Conservation (phyloP, 2,888 invertebrate species). For the Xanthorhoe spadicearia region DNA sequence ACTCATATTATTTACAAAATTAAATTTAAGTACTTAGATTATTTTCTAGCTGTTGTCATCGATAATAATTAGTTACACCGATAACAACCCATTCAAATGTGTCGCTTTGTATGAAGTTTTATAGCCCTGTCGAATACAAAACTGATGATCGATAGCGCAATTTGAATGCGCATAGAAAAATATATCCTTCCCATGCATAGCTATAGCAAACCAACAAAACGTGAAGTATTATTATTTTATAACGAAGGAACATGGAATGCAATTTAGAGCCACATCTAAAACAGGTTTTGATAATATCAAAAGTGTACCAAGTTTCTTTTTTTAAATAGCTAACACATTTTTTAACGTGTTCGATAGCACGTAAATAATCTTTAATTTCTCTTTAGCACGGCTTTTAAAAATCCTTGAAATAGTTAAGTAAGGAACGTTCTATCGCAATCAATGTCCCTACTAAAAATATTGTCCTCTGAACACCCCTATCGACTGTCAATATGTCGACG, state of each 20-base stretch:
- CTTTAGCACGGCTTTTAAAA: background rate
- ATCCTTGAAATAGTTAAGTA: background rate
- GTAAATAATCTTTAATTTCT: background rate
- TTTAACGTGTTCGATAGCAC: no score
- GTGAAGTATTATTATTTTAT: background rate
- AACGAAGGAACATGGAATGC: background rate
- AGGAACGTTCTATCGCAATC: constrained; percentile 18
- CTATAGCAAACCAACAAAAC: background rate
- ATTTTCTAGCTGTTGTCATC: background rate
- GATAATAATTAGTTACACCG: background rate
- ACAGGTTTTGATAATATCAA: no score
- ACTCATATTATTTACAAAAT: no score
- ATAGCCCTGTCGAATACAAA: background rate
- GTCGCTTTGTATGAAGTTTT: background rate
- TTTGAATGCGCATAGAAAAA: background rate
- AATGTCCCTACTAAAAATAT: constrained; percentile 29
- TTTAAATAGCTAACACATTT: no score
- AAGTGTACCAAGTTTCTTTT: no score
- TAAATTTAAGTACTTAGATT: no score
- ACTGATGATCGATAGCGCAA: background rate
- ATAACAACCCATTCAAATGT: background rate
- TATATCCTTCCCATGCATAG: background rate
- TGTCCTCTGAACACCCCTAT: constrained; percentile 27
- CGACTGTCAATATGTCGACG: constrained; percentile 30
- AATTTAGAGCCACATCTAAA: no score